These are phyloP conservation scores for Anoplophora glabripennis DNA, from an alignment of 1,140 invertebrate genomes.

Conservation along the genomic window DNA sequence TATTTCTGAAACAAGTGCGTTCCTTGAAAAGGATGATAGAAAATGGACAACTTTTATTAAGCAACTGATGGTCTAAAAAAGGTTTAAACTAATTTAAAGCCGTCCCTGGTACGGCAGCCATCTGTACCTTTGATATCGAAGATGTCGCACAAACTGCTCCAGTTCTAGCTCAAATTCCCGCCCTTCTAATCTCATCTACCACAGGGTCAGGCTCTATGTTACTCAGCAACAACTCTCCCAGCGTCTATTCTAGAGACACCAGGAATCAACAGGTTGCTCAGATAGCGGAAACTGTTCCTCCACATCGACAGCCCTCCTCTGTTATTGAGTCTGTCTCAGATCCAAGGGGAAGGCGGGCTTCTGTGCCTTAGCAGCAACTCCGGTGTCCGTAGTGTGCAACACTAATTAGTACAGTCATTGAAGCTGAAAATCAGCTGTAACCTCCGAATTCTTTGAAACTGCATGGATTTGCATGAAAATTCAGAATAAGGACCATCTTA, in stretches of 20 bases:
- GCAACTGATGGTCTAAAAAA: no score
- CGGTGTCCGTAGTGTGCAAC: constrained; percentile 51
- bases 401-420: constrained; percentile 59
- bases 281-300: constrained; percentile 37
- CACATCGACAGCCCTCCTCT: constrained; percentile 59
- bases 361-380: constrained; percentile 74
- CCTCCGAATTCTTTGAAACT: no score
- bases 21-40: no score
- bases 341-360: constrained; percentile 78
- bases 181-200: constrained; percentile 55
- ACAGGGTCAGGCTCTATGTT: constrained; percentile 55
- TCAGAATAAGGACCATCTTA: no score
- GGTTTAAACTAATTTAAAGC: no score
- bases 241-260: constrained; percentile 67
- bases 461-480: no score
- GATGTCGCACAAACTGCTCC: no score
- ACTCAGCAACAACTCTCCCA: constrained; percentile 51
- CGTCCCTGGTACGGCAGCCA: no score
- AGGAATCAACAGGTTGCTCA: constrained; percentile 45
- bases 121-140: no score
- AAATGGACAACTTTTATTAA: no score
- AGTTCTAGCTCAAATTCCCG: constrained; percentile 42
- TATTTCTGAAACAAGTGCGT: no score
- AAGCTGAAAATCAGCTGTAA: no score
- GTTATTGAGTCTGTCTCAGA: constrained; percentile 80